Conservation (phyloP, 2,797 vertebrate species). For the Rhodeus uyekii region DNA sequence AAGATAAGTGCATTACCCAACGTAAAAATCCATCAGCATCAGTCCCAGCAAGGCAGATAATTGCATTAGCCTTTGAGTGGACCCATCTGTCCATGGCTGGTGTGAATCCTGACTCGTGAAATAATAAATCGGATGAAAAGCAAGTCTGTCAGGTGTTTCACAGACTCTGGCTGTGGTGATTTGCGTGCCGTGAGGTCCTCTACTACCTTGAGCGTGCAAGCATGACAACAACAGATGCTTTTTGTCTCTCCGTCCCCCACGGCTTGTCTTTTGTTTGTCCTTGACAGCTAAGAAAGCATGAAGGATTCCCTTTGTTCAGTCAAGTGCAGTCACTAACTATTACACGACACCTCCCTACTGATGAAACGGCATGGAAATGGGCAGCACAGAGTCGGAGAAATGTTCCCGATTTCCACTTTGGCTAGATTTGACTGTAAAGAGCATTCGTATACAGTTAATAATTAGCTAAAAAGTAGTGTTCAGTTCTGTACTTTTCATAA, state of each 20-base stretch:
- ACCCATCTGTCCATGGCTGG: slow-evolving; percentile 57
- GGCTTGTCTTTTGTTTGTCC: slow-evolving; percentile 55
- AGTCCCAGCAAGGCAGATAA: slow-evolving; percentile 67
- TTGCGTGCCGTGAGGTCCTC: slow-evolving; percentile 29
- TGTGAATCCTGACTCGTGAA: slow-evolving; percentile 57
- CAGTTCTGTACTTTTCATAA: neutral
- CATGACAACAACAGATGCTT: slow-evolving; percentile 59
- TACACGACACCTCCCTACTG: slow-evolving; percentile 21
- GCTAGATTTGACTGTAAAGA: neutral
- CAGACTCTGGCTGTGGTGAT: slow-evolving; percentile 24
- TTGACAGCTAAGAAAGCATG: slow-evolving; percentile 57
- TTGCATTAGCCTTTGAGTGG: slow-evolving; percentile 69
- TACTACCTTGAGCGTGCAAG: slow-evolving; percentile 49
- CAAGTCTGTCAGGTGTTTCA: slow-evolving; percentile 48
- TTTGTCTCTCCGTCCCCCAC: slow-evolving; percentile 37
- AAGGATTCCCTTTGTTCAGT: slow-evolving; percentile 56
- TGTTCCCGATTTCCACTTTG: neutral
- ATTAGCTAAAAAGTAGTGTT: neutral
- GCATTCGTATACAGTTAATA: neutral
- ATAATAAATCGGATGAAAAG: slow-evolving; percentile 65
- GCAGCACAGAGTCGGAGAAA: neutral
- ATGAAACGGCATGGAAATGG: neutral
- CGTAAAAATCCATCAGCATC: slow-evolving; percentile 69
- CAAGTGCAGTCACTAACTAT: slow-evolving; percentile 42
- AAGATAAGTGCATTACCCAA: slow-evolving; percentile 48